phyloP scores from a whole-genome alignment of 2,113 vertebrate species.

The Oreocharis arfaki region DNA sequence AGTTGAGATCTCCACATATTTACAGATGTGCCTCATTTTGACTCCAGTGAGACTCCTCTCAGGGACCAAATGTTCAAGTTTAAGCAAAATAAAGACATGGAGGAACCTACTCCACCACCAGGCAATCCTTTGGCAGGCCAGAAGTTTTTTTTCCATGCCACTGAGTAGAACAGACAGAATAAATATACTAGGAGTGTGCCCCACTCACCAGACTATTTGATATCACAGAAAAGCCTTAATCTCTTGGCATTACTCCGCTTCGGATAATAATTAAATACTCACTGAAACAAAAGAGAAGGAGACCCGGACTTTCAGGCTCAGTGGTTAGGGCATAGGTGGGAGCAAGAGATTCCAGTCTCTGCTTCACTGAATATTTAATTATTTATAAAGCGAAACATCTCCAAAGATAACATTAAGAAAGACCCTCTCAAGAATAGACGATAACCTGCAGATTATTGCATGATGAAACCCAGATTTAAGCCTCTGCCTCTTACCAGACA shows the following conservation, averaged over 20 bases:
- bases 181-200: not conserved
- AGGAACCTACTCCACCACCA: not conserved
- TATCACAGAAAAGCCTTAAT: not conserved
- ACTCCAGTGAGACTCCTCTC: not conserved
- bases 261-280: slow-evolving; percentile 15
- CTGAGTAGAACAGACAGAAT: not conserved
- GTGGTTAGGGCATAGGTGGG: not conserved
- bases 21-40: not conserved
- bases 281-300: not conserved
- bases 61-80: not conserved
- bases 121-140: not conserved
- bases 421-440: not conserved
- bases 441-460: not conserved
- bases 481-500: not conserved
- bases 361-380: not conserved
- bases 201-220: not conserved
- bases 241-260: not conserved
- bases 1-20: not conserved
- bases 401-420: not conserved
- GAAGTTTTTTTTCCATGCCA: not conserved
- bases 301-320: not conserved
- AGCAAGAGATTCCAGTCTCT: not conserved
- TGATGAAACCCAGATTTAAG: not conserved
- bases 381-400: not conserved
- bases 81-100: not conserved